Evolutionary conservation across 2,113 vertebrate species (phyloP).

Genomic region (Spermophilus dauricus): DNA sequence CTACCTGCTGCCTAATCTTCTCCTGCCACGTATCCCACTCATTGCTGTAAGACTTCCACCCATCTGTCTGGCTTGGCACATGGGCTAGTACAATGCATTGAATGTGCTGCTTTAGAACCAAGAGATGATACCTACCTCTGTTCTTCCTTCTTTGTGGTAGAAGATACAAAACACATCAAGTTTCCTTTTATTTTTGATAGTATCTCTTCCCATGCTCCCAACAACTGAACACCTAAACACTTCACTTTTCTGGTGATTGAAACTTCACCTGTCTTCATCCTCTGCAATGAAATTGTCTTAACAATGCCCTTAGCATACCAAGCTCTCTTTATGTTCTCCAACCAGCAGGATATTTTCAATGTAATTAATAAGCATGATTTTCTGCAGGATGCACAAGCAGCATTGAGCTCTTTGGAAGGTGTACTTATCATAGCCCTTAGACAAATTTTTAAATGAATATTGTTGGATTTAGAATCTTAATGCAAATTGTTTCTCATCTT

Average conservation of each 20-base stretch:
- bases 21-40: neutral
- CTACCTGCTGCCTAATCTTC: neutral
- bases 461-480: neutral
- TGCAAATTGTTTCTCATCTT: neutral
- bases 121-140: neutral
- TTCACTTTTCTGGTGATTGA: neutral
- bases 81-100: no score
- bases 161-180: neutral
- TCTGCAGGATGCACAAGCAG: neutral
- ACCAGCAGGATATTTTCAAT: neutral
- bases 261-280: neutral
- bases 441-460: neutral
- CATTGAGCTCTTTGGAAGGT: neutral
- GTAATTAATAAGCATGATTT: neutral
- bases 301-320: neutral
- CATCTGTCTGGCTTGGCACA: rapidly evolving
- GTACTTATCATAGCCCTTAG: neutral
- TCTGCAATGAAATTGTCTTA: neutral
- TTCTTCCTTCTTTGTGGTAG: neutral
- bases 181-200: neutral
- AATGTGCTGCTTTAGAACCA: neutral
- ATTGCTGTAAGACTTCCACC: neutral
- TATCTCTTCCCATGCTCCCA: neutral
- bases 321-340: neutral
- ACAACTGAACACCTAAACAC: neutral